Evolutionary conservation across 2,113 vertebrate genomes (phyloP).

Genomic region (Neodontobutis hainanensis): DNA sequence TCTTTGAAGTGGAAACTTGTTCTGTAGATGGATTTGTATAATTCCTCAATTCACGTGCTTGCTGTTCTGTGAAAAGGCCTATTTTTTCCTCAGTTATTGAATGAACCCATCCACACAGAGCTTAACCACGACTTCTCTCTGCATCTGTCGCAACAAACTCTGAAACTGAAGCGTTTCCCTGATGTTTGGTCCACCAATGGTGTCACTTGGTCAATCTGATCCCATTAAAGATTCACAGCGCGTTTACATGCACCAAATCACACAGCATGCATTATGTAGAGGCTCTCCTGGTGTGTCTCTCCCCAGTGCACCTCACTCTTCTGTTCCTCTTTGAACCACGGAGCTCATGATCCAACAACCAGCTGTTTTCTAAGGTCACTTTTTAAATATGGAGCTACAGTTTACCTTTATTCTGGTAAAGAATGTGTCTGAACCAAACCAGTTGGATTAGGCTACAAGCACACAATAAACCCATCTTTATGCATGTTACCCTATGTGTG

Average conservation of each 20-base stretch:
- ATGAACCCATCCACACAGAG: conserved; percentile 21
- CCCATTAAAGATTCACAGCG: conserved; percentile 69
- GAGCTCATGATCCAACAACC: conserved; percentile 18
- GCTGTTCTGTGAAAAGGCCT: conserved; percentile 43
- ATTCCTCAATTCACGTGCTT: conserved; percentile 45
- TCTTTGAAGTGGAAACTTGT: conserved; percentile 56
- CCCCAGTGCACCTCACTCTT: not conserved
- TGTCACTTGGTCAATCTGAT: conserved; percentile 64
- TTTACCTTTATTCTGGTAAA: no score
- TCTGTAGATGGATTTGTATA: conserved; percentile 44
- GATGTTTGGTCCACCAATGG: conserved; percentile 36
- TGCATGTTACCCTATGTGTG: not conserved
- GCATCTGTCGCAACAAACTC: conserved; percentile 22
- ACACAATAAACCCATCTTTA: no score
- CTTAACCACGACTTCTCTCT: conserved; percentile 39
- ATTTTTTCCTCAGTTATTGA: conserved; percentile 30
- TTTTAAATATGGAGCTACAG: no score
- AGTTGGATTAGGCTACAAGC: no score
- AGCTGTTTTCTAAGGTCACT: not conserved
- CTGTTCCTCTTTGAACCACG: conserved; percentile 8
- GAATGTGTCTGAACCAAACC: no score
- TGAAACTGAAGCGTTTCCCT: conserved; percentile 47
- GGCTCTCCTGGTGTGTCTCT: conserved; percentile 28
- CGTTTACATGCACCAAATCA: conserved; percentile 73
- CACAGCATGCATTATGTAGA: conserved; percentile 70